Evolutionary conservation across 2,888 invertebrate genomes (phyloP).

Genomic region (Arrhopalites spinosus): DNA sequence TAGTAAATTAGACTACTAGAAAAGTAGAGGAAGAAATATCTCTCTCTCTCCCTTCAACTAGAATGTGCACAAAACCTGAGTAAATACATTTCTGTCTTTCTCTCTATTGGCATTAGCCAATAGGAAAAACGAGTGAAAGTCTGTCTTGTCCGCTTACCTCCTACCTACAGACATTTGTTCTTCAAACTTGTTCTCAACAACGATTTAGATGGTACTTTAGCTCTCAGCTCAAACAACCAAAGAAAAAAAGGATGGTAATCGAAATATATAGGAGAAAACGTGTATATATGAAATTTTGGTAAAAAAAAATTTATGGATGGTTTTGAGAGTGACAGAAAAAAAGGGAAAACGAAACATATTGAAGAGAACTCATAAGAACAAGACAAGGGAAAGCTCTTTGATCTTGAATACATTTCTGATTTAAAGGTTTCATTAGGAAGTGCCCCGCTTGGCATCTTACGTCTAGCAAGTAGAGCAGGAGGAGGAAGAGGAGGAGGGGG

Average conservation of each 20-base stretch:
- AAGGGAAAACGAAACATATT: not conserved
- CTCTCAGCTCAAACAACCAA: not conserved
- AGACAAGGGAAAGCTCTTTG: slow-evolving; percentile 17
- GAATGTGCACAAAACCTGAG: not conserved
- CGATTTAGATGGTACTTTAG: not conserved
- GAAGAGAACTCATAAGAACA: slow-evolving; percentile 21
- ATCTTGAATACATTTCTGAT: slow-evolving; percentile 39
- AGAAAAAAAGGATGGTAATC: not conserved
- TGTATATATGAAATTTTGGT: no score
- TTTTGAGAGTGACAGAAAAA: not conserved
- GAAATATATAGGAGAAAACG: no score
- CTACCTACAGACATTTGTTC: no score
- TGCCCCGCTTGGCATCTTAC: slow-evolving; percentile 38
- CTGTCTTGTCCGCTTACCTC: no score
- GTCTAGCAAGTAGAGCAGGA: no score
- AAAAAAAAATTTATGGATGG: not conserved
- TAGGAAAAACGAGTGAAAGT: not conserved
- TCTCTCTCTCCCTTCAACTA: not conserved
- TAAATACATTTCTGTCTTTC: slow-evolving; percentile 1
- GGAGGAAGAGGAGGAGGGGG: no score
- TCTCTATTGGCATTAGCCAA: not conserved
- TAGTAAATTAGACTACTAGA: slow-evolving; percentile 39
- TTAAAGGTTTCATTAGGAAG: slow-evolving; percentile 44
- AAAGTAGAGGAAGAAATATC: slow-evolving; percentile 28
- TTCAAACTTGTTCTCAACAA: no score